Evolutionary conservation across 2,113 vertebrate genomes (phyloP), one percentile per base, ranked within the genome.

Genomic region (Egretta garzetta): DNA sequence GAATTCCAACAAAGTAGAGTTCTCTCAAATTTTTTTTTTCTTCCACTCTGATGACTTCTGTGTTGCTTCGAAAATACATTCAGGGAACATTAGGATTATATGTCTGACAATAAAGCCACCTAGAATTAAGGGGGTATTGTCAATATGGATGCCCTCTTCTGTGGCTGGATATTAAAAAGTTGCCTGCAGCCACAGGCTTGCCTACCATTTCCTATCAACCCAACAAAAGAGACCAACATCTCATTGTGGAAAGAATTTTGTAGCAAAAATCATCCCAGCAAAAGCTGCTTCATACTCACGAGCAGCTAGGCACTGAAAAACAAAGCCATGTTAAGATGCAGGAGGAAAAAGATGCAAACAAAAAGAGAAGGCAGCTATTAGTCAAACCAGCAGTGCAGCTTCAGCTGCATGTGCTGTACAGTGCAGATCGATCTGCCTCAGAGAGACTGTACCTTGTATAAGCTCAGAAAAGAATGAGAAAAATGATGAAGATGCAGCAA

Each of bases 251-350:
- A 39, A 37, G n/a, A 79, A 55, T 43, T 43, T 43, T 15, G 14
- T 14, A 43, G 41, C 41, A 43, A 43, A 43, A 43, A 43, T 15
- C 41, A 16, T 27, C 27, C 21, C 37, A 84, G 28, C 50, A 87
- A 74, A 85, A 70, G 12, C 15, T 52, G 12, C 19, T 12, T 64
- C 24, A 24, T 0, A 1, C 43, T 63, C 49, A 24, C 0, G 9
- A 91, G 45, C 21, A 35, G 33, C 28, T 8, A n/a, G 24, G 27
- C 52, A 21, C 43, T 43, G 50, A 60, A 52, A 68, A 88, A 13
- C 6, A 70, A 84, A 62, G 28, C 12, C 9, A 1, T 39, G 55
- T 27, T 94, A 59, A 84, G 52, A 50, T 2, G 4, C 27, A 22
- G 6, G 22, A 63, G 37, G 66, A 39, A 75, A 76, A 91, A 22